phyloP scores from a whole-genome alignment of 2,797 vertebrate genomes.

The Pangasius larnaudii region DNA sequence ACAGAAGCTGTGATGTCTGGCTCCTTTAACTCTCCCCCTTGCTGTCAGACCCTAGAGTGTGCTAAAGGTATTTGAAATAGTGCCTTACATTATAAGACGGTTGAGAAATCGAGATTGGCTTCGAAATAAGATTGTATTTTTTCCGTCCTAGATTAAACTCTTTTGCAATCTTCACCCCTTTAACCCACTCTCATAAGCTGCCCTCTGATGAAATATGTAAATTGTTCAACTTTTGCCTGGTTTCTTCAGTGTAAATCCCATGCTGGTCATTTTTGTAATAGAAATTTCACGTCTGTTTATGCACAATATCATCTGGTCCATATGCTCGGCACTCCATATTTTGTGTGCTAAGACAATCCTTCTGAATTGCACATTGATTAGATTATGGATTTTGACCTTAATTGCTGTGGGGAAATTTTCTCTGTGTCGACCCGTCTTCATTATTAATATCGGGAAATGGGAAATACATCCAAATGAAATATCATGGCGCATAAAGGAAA shows the following conservation, averaged over 20 bases:
- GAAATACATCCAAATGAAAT: slow-evolving; percentile 69
- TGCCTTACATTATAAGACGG: slow-evolving; percentile 47
- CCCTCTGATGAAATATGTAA: slow-evolving; percentile 77
- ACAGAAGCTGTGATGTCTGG: neutral
- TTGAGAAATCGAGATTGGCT: slow-evolving; percentile 51
- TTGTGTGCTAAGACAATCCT: slow-evolving; percentile 81
- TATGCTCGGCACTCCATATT: slow-evolving; percentile 70
- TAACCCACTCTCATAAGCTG: slow-evolving; percentile 60
- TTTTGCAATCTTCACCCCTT: slow-evolving; percentile 50
- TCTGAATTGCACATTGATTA: slow-evolving; percentile 83
- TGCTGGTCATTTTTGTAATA: slow-evolving; percentile 71
- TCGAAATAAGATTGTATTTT: slow-evolving; percentile 52
- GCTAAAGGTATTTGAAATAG: slow-evolving; percentile 57
- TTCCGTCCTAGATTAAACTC: slow-evolving; percentile 37
- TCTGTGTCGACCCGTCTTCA: slow-evolving; percentile 74
- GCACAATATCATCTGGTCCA: slow-evolving; percentile 53
- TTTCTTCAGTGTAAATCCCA: slow-evolving; percentile 75
- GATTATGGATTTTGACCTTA: slow-evolving; percentile 81
- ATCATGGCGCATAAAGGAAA: slow-evolving; percentile 49
- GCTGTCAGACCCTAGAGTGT: slow-evolving; percentile 49
- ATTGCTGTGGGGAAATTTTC: slow-evolving; percentile 78
- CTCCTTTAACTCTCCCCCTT: slow-evolving; percentile 34
- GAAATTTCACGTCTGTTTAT: slow-evolving; percentile 69
- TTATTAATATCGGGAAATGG: slow-evolving; percentile 82
- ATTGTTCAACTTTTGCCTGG: slow-evolving; percentile 74